Conservation (phyloP, 2,888 invertebrate genomes). For the Disparrhopalites patrizii region DNA sequence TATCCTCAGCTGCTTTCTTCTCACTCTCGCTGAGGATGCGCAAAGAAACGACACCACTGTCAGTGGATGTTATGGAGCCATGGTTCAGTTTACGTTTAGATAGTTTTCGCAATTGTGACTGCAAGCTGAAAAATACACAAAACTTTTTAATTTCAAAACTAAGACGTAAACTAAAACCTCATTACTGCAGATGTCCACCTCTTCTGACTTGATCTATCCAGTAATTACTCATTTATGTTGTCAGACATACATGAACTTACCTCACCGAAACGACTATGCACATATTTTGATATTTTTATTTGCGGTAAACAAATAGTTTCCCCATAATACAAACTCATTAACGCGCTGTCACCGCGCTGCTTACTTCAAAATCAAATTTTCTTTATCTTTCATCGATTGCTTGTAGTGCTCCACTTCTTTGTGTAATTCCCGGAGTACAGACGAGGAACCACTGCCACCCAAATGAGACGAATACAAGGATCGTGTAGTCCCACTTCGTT, state of each 20-base stretch:
- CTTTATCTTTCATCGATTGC: slow-evolving; percentile 71
- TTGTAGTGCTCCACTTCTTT: slow-evolving; percentile 67
- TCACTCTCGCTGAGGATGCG: slow-evolving; percentile 57
- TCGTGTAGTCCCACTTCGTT: slow-evolving; percentile 53
- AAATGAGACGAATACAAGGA: slow-evolving; percentile 49
- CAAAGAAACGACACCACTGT: slow-evolving; percentile 45
- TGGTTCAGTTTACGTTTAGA: slow-evolving; percentile 47
- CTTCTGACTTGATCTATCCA: no score
- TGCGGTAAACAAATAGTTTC: no score
- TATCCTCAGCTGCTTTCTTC: slow-evolving; percentile 59
- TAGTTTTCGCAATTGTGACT: slow-evolving; percentile 47
- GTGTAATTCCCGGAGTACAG: slow-evolving; percentile 20
- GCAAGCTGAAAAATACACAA: slow-evolving; percentile 49
- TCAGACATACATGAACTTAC: no score
- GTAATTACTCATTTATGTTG: no score
- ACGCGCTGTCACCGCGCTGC: no score
- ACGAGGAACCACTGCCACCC: slow-evolving; percentile 51
- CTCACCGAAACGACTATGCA: no score
- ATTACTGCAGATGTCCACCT: neutral
- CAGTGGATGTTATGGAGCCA: slow-evolving; percentile 48
- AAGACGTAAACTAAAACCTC: neutral
- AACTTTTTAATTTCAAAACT: neutral
- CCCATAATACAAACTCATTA: no score
- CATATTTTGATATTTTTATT: no score
- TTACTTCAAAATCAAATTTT: slow-evolving; percentile 74